Evolutionary conservation across 2,113 vertebrate genomes (phyloP), one percentile per base, ranked within the genome.

Genomic region (Toxostoma redivivum): DNA sequence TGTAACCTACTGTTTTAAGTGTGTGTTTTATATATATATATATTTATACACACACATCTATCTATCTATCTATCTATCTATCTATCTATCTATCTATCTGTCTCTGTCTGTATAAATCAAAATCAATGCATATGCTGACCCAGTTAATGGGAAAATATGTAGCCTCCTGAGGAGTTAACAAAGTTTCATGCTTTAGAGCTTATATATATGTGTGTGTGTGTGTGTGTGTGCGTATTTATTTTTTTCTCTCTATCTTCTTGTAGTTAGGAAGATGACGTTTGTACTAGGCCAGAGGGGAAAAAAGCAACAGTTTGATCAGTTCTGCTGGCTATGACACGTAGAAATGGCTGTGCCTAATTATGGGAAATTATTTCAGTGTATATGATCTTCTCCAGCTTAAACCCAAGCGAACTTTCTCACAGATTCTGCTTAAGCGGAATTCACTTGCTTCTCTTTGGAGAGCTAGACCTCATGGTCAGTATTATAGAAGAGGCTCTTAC

Each of bases 41-140:
- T 45, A 45, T 21, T 11, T 4, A 11, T 7, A 20, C 10, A 76
- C 16, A 11, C 19, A 30, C 8, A 23, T 28, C 33, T 19, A 15
- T 25, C 15, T 13, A 47, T 67, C 6, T 28, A 28, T 70, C 69
- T 37, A 16, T 67, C 35, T 31, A 15, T 64, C 20, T 31, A 17
- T n/a, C 62, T 45, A 27, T 47, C n/a, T 50, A 5, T 31, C 14
- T 33, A 44, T 44, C 40, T n/a, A 15, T 65, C 21, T 31, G 17
- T 33, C 62, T 48, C n/a, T 37, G 3, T 38, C 14, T 28, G 2
- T 67, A 3, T 48, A 70, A 40, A 5, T 69, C 20, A 58, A 74
- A 81, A 71, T 0, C 7, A 31, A 23, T 5, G 9, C 11, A 2
- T 38, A 15, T 1, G 1, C 23, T 74, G 44, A 45, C 5, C 19